These are phyloP conservation scores for Indri indri DNA, from an alignment of 2,113 vertebrate genomes.

Conservation along the genomic window DNA sequence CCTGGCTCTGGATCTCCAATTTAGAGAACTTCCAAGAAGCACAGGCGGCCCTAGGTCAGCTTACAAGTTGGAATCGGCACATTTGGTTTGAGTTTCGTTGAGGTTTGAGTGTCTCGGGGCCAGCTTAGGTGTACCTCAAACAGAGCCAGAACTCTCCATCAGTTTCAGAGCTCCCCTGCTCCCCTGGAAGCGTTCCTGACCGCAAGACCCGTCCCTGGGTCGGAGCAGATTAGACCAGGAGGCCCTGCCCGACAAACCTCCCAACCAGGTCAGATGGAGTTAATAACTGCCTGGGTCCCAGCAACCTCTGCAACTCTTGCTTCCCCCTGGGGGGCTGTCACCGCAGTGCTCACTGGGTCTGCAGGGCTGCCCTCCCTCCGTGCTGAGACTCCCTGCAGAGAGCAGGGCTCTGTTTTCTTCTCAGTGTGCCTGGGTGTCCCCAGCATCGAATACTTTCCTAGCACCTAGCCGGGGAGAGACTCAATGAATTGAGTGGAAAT, in stretches of 20 bases:
- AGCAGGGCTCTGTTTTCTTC: neutral
- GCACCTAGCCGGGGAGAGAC: neutral
- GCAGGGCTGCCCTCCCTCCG: neutral
- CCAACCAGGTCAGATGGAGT: neutral
- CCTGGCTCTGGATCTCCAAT: conserved; percentile 36
- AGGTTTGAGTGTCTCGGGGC: conserved; percentile 42
- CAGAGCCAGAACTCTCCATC: conserved; percentile 47
- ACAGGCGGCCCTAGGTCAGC: conserved; percentile 6
- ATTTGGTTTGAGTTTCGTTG: conserved; percentile 59
- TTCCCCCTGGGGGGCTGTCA: neutral
- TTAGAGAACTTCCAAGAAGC: conserved; percentile 57
- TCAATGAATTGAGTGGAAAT: neutral
- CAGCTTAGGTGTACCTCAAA: conserved; percentile 65
- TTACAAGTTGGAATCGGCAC: conserved; percentile 47
- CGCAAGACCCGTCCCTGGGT: conserved; percentile 26
- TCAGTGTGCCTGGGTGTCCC: no score
- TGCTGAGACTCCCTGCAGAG: neutral
- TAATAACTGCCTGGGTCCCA: neutral
- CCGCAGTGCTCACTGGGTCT: neutral
- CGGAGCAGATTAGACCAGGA: neutral
- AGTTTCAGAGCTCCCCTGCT: conserved; percentile 44
- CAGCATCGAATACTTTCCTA: neutral
- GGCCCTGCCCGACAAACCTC: neutral
- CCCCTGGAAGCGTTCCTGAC: conserved; percentile 38
- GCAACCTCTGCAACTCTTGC: neutral